Evolutionary conservation across 1,140 invertebrate genomes (phyloP).

Genomic region (Schlechtendalia chinensis): DNA sequence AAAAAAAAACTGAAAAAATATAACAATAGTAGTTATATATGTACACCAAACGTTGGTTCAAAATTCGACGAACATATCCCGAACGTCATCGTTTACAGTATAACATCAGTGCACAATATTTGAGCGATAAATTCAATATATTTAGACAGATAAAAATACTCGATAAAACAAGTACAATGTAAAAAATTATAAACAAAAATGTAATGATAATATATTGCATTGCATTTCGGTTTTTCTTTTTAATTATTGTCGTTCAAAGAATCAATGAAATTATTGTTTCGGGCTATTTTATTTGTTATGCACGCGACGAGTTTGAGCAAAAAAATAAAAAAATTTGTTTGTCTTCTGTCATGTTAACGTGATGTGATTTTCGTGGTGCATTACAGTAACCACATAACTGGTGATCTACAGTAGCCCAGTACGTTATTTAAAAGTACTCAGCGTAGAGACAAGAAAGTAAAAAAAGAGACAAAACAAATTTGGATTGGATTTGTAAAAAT

Average conservation of each 20-base stretch:
- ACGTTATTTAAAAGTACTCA: not conserved
- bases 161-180: constrained; percentile 1
- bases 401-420: not conserved
- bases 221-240: constrained; percentile 19
- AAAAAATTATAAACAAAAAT: constrained; percentile 14
- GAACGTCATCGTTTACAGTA: constrained; percentile 24
- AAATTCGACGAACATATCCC: constrained; percentile 38
- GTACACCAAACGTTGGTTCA: constrained; percentile 40
- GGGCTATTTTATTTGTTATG: not conserved
- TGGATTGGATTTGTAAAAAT: not conserved
- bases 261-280: not conserved
- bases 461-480: constrained; percentile 8
- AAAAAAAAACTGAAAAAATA: constrained; percentile 32
- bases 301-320: constrained; percentile 37
- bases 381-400: not conserved
- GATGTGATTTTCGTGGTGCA: constrained; percentile 3
- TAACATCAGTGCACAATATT: constrained; percentile 38
- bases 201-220: not conserved
- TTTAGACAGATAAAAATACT: constrained; percentile 3
- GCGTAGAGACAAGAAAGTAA: not conserved
- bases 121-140: constrained; percentile 39
- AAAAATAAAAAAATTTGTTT: constrained; percentile 14
- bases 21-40: constrained; percentile 33
- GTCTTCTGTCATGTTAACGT: constrained; percentile 5
- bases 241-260: constrained; percentile 28